Percentiles rank a stretch among this genome's conserved stretches.
Evolutionary conservation across 1,140 invertebrate genomes (phyloP).

Genomic region (Ostrea edulis): DNA sequence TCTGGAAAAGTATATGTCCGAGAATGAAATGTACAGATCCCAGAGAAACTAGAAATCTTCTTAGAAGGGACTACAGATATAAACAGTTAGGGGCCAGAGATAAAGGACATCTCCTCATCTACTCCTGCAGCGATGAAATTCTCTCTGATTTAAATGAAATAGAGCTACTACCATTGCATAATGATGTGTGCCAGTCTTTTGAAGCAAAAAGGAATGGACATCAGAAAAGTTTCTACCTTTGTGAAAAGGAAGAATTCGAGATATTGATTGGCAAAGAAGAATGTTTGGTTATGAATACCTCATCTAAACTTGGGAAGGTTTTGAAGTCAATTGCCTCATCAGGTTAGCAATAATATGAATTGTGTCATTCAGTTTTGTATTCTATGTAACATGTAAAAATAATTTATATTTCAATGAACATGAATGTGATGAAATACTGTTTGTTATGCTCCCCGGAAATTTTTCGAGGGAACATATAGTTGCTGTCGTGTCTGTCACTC

Average conservation of each 20-base stretch:
- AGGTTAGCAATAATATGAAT: no score
- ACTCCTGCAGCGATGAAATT: background rate
- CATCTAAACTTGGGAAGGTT: background rate
- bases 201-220: background rate
- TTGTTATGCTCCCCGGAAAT: no score
- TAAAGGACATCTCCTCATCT: background rate
- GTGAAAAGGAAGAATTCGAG: constrained; percentile 19
- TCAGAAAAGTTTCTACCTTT: background rate
- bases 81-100: background rate
- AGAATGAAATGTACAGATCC: constrained; percentile 7
- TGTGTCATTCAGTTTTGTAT: no score
- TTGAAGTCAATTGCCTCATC: background rate
- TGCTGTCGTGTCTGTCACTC: no score
- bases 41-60: background rate
- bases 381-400: no score
- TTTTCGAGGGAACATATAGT: no score
- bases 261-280: background rate
- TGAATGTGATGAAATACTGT: no score
- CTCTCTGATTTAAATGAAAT: constrained; percentile 1
- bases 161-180: constrained; percentile 17
- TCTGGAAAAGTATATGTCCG: background rate
- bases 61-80: background rate
- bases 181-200: background rate
- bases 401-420: no score
- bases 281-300: background rate